Percentiles rank a stretch among this genome's conserved stretches.
phyloP scores from a whole-genome alignment of 2,888 invertebrate species.

The Antheraea assamensis region DNA sequence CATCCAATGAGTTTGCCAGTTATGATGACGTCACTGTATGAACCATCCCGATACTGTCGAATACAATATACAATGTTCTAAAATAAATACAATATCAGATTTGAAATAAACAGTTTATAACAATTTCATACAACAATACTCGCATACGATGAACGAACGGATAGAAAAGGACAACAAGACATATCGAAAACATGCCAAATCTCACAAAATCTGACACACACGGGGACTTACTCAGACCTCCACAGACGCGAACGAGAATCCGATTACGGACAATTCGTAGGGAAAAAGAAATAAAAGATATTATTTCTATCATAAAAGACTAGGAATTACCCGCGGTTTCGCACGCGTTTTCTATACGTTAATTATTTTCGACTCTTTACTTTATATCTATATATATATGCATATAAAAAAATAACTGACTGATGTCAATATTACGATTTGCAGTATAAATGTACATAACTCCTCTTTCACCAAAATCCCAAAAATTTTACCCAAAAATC shows the following conservation, averaged over 20 bases:
- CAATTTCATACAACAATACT: constrained; percentile 39
- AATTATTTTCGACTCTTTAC: too few relatives aligned
- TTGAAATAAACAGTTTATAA: constrained; percentile 33
- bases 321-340: too few relatives aligned
- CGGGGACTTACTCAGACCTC: constrained; percentile 78
- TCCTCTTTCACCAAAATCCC: too few relatives aligned
- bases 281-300: constrained; percentile 63
- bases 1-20: too few relatives aligned
- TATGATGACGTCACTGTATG: too few relatives aligned
- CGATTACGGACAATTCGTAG: constrained; percentile 78
- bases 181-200: constrained; percentile 28
- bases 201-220: constrained; percentile 34
- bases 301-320: constrained; percentile 51
- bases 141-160: constrained; percentile 32
- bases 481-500: too few relatives aligned
- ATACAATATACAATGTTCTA: not conserved
- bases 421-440: too few relatives aligned
- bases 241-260: constrained; percentile 76
- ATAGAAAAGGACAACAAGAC: constrained; percentile 31
- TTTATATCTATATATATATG: too few relatives aligned
- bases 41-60: too few relatives aligned
- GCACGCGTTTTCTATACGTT: too few relatives aligned
- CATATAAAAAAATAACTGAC: too few relatives aligned
- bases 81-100: not conserved
- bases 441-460: too few relatives aligned